Evolutionary conservation across 2,113 vertebrate genomes (phyloP), one percentile per base, ranked within the genome.

Genomic region (Xiphias gladius): DNA sequence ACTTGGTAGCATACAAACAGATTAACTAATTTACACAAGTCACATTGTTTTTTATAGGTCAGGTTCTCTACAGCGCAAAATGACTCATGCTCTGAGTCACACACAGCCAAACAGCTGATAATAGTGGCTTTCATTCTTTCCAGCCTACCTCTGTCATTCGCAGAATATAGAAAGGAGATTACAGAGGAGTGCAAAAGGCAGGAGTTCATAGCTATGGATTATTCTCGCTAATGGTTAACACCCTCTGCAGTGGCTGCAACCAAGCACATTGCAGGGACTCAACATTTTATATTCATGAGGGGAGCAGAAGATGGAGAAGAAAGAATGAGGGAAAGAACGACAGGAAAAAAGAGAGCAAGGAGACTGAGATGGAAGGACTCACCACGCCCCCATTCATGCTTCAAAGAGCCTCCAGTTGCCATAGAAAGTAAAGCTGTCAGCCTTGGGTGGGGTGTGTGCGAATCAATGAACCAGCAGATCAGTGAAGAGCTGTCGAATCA

Each of bases 81-180:
- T 91, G 91, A 92, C 58, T 90, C 84, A 76, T 22, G 66, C 48
- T 65, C 28, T 88, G 89, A 92, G 72, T 87, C 91, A 89, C 79
- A 66, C 48, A 37, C 66, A 78, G 80, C 59, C 48, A 50, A 81
- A 68, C 72, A 57, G 74, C 50, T 48, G 57, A 88, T 86, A 85
- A 88, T 86, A 46, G 76, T 28, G 68, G 26, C 86, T 84, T 84
- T 88, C 52, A 26, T 72, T 86, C 50, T 62, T 32, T 35, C 14
- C 77, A 67, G 70, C 80, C 64, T 84, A 85, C 77, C 81, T 79
- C 85, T 58, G 37, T 58, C 67, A 57, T 73, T 57, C 24, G 26
- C 68, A 78, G 37, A 46, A 35, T 59, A 14, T 1, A 41, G 14
- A 82, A 71, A 83, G 67, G 30, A 74, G 77, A 71, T 78, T 80